Conservation (phyloP, 2,888 invertebrate genomes). For the Athalia rosae region DNA sequence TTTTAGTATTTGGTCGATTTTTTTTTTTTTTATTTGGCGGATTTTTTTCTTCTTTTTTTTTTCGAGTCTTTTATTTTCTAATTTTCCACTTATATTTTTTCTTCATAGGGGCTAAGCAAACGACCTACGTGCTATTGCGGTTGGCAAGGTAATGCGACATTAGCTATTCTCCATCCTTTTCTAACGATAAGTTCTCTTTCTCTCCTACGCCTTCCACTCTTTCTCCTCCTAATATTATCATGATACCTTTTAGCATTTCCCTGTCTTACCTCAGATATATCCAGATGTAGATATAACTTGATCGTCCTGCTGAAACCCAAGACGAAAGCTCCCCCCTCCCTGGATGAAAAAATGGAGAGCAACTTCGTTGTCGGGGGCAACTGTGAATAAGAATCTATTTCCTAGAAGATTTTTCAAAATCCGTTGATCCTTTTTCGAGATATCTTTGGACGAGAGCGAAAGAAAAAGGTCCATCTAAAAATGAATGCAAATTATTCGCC, state of each 20-base stretch:
- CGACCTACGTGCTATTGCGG: constrained; percentile 58
- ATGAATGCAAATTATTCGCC: too few relatives aligned
- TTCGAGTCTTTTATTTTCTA: constrained; percentile 31
- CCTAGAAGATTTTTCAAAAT: too few relatives aligned
- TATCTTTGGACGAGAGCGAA: too few relatives aligned
- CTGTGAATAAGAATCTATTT: too few relatives aligned
- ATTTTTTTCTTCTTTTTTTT: too few relatives aligned
- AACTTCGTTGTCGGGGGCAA: too few relatives aligned
- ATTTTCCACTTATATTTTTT: constrained; percentile 14
- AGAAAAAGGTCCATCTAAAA: too few relatives aligned
- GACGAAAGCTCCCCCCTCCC: too few relatives aligned
- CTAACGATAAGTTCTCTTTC: constrained; percentile 54
- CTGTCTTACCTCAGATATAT: neutral
- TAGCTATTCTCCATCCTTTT: constrained; percentile 63
- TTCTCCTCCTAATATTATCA: constrained; percentile 52
- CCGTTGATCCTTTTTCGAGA: too few relatives aligned
- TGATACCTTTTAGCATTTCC: constrained; percentile 28
- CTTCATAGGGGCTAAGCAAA: constrained; percentile 41
- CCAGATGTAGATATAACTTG: neutral
- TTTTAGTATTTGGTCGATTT: neutral
- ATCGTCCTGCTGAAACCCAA: neutral
- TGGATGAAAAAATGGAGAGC: too few relatives aligned
- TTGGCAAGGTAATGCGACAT: constrained; percentile 66
- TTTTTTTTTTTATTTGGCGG: neutral
- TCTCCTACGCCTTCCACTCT: constrained; percentile 53